A percentile compares a stretch with the other conserved stretches of the same genome.
Conservation (phyloP, 2,797 vertebrate species). For the Odontamblyopus lacepedii region DNA sequence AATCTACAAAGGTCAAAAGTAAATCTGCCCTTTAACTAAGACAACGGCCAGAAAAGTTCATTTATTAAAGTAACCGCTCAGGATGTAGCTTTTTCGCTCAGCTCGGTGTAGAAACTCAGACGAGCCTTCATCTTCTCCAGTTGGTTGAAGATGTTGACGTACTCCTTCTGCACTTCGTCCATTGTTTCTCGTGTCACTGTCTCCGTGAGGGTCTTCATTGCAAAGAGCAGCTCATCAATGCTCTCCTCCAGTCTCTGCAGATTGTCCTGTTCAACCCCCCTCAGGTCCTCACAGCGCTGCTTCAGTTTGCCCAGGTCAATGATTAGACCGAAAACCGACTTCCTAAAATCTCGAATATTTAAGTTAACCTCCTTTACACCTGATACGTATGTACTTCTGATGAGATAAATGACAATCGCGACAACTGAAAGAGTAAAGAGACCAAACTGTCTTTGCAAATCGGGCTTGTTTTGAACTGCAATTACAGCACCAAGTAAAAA, state of each 20-base stretch:
- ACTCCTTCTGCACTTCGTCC: not conserved
- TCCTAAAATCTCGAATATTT: not conserved
- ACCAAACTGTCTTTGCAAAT: no score
- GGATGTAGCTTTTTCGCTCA: not conserved
- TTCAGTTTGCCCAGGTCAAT: not conserved
- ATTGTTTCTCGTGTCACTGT: not conserved
- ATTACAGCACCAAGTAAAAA: no score
- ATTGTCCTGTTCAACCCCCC: not conserved
- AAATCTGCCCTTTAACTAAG: not conserved
- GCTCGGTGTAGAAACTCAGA: not conserved
- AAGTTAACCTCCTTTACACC: not conserved
- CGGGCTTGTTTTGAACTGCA: no score
- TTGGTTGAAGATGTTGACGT: not conserved
- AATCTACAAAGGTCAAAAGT: not conserved
- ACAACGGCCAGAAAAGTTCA: no score
- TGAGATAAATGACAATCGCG: no score
- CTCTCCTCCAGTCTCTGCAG: not conserved
- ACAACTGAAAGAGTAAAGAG: no score
- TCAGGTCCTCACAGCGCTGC: not conserved
- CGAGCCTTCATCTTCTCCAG: conserved; percentile 4
- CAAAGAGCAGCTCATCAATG: not conserved
- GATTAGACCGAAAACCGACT: not conserved
- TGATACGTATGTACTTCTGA: no score
- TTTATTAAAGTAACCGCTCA: no score
- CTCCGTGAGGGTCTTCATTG: not conserved